Percentiles rank a stretch among this genome's conserved stretches.
Conservation (phyloP, 2,797 vertebrate species). For the Molossus alvarezi region DNA sequence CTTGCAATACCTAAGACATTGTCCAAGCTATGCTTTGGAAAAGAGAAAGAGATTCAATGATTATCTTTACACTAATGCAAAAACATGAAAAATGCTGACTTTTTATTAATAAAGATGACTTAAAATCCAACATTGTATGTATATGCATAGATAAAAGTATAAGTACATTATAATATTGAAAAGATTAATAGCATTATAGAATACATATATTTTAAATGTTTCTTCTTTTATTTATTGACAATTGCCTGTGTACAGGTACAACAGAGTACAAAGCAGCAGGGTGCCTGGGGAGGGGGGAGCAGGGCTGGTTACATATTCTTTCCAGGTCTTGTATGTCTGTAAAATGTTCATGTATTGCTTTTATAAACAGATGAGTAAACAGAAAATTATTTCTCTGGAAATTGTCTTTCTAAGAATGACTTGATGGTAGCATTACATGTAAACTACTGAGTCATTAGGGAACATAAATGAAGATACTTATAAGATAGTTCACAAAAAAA, state of each 20-base stretch:
- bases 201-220: not conserved
- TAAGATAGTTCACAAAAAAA: not conserved
- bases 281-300: accelerated
- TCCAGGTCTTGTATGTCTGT: not conserved
- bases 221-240: not conserved
- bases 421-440: not conserved
- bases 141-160: not conserved
- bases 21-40: not conserved
- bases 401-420: not conserved
- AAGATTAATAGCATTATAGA: not conserved
- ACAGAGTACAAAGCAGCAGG: not conserved
- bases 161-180: not conserved
- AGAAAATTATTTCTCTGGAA: not conserved
- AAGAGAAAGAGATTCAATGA: not conserved
- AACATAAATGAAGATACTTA: not conserved
- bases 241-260: not conserved
- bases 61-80: not conserved
- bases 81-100: not conserved
- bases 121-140: not conserved
- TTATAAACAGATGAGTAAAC: slow-evolving; percentile 21
- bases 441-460: not conserved
- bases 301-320: not conserved
- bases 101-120: not conserved
- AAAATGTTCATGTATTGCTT: not conserved
- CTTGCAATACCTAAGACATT: not conserved